A percentile compares a stretch with the other conserved stretches of the same genome.
Evolutionary conservation across 2,797 vertebrate genomes (phyloP).

Genomic region (Gallinago solitaria): DNA sequence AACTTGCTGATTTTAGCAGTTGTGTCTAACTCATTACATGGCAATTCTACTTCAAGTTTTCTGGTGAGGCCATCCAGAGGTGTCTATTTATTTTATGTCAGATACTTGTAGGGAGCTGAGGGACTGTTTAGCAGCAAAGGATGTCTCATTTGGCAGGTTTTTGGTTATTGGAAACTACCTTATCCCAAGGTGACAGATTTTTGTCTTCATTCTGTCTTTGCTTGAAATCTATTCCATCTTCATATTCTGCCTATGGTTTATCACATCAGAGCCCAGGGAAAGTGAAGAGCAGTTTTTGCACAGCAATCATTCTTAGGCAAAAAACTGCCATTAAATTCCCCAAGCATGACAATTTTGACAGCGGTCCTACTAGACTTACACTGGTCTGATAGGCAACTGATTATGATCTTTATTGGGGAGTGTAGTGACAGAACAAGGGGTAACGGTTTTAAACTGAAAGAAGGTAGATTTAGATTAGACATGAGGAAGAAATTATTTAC

Average conservation of each 20-base stretch:
- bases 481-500: not conserved
- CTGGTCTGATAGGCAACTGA: not conserved
- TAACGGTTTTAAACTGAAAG: not conserved
- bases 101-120: not conserved
- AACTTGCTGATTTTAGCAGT: not conserved
- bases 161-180: not conserved
- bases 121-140: not conserved
- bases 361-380: not conserved
- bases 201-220: not conserved
- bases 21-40: not conserved
- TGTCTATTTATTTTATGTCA: not conserved
- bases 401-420: not conserved
- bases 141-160: not conserved
- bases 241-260: not conserved
- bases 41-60: not conserved
- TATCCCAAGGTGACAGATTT: not conserved
- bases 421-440: not conserved
- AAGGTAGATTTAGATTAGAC: not conserved
- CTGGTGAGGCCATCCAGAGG: not conserved
- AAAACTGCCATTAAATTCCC: slow-evolving; percentile 3
- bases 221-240: slow-evolving; percentile 4
- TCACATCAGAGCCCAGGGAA: not conserved
- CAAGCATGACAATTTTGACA: not conserved
- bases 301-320: not conserved
- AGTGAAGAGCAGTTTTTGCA: not conserved